Conservation (phyloP, 92 coral and sea anemone species). For the Isaurus tuberculatus region DNA sequence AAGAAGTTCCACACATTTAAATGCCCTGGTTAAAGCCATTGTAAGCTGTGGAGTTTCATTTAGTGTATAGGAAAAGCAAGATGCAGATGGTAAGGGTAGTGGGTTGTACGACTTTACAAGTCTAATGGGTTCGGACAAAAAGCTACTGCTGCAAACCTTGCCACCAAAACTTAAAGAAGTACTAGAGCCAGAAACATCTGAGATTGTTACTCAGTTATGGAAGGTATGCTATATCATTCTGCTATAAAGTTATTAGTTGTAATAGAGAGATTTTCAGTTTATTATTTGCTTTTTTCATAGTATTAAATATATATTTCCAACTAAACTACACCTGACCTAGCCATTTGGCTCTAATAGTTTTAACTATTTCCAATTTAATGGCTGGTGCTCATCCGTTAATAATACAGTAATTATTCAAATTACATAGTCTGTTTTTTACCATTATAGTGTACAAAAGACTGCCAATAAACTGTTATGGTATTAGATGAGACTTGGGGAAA, state of each 20-base stretch:
- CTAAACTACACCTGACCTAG: not conserved
- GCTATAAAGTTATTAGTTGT: too few species aligned
- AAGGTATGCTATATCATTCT: slow-evolving; percentile 45
- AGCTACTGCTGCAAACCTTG: slow-evolving; percentile 51
- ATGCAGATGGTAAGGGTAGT: slow-evolving; percentile 69
- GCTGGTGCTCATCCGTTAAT: not conserved
- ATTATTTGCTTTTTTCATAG: slow-evolving; percentile 5
- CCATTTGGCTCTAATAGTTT: not conserved
- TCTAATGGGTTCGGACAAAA: slow-evolving; percentile 75
- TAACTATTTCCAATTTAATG: slow-evolving; percentile 3
- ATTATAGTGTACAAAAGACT: slow-evolving; percentile 12
- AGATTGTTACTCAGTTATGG: slow-evolving; percentile 55
- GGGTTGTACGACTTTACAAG: slow-evolving; percentile 71
- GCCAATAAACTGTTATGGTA: not conserved
- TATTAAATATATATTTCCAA: slow-evolving; percentile 13
- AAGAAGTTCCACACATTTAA: slow-evolving; percentile 40
- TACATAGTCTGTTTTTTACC: slow-evolving; percentile 6
- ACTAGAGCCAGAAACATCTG: slow-evolving; percentile 40
- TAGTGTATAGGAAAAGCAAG: slow-evolving; percentile 63
- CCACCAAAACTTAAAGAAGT: slow-evolving; percentile 52
- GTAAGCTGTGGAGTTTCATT: slow-evolving; percentile 58
- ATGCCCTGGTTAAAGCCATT: slow-evolving; percentile 34
- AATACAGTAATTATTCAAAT: not conserved
- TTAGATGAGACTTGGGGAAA: not conserved
- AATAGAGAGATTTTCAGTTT: not conserved